These are phyloP conservation scores for Melanocharis versteri DNA, from an alignment of 2,113 vertebrate species.

Conservation along the genomic window DNA sequence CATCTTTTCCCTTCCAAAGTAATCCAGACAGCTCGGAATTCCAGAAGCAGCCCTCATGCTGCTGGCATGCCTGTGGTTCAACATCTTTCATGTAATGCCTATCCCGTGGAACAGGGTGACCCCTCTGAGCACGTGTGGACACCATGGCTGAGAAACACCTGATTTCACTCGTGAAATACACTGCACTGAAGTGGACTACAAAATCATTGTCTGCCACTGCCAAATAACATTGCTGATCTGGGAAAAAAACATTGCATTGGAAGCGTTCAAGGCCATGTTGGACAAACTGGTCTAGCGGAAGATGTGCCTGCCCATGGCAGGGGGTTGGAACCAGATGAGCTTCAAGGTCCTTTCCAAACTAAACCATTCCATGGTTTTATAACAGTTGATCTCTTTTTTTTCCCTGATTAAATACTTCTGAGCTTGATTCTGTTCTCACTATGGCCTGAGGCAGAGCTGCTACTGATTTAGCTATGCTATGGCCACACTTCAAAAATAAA, in stretches of 20 bases:
- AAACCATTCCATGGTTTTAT: neutral
- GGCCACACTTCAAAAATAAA: neutral
- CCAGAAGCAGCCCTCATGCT: neutral
- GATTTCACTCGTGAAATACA: neutral
- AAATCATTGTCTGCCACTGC: neutral
- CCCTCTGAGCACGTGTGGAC: neutral
- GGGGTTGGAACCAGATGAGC: neutral
- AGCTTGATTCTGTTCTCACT: neutral
- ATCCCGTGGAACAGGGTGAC: rapidly evolving
- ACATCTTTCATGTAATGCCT: rapidly evolving
- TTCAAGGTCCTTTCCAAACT: neutral
- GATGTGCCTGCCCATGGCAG: neutral
- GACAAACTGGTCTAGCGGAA: neutral
- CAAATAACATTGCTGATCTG: neutral
- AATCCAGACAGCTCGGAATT: neutral
- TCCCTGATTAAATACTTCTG: neutral
- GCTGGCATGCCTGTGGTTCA: rapidly evolving
- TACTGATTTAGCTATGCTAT: neutral
- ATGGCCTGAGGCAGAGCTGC: neutral
- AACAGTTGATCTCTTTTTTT: neutral
- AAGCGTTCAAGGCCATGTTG: neutral
- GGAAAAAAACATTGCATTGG: neutral
- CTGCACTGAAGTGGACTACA: neutral
- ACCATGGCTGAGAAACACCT: rapidly evolving
- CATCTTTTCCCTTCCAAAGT: neutral